Conservation (phyloP, 2,113 vertebrate species). For the Struthidea cinerea region DNA sequence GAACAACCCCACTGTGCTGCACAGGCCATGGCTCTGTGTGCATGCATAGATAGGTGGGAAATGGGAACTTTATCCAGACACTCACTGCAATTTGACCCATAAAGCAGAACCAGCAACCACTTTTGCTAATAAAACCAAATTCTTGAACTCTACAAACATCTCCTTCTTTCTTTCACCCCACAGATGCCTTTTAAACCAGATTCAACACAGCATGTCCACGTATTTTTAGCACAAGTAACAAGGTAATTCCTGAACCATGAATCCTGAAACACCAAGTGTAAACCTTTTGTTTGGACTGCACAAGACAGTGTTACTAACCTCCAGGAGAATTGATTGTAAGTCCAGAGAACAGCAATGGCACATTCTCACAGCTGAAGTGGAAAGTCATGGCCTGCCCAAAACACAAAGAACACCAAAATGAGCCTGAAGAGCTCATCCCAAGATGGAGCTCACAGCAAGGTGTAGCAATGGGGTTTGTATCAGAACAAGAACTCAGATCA, state of each 20-base stretch:
- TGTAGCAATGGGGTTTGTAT: background rate
- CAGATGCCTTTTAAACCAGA: background rate
- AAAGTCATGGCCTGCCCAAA: constrained; percentile 87
- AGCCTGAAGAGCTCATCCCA: background rate
- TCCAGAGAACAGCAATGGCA: constrained; percentile 87
- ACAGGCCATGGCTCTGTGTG: fast-evolving
- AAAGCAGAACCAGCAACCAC: background rate
- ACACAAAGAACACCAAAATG: background rate
- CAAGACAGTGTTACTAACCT: constrained; percentile 76
- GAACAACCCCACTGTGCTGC: background rate
- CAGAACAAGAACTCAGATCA: background rate
- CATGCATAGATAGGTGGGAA: background rate
- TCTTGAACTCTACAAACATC: background rate
- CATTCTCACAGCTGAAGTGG: constrained; percentile 84
- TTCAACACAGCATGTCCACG: fast-evolving
- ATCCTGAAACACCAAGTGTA: background rate
- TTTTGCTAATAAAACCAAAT: background rate
- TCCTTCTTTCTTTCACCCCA: background rate
- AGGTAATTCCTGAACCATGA: background rate
- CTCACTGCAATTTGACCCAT: background rate
- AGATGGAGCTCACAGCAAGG: background rate
- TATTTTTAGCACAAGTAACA: background rate
- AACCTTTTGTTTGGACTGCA: background rate
- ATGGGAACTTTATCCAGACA: background rate
- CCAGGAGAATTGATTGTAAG: constrained; percentile 89